Conservation (phyloP, 2,888 invertebrate genomes). For the Prosapia bicincta region DNA sequence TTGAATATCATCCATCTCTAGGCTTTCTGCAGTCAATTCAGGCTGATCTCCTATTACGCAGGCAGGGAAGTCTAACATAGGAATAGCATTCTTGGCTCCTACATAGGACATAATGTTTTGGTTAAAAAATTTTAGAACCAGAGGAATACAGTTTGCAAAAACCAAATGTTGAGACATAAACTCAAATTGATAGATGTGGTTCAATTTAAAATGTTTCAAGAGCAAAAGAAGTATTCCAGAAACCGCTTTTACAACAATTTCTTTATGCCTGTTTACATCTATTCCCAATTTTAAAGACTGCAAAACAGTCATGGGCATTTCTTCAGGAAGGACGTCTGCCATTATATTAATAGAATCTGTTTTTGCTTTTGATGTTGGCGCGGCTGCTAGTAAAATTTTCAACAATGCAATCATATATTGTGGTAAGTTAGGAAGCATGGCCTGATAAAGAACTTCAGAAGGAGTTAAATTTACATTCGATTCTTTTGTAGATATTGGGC, state of each 20-base stretch:
- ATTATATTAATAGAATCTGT: conserved; percentile 97
- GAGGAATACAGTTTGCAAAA: conserved; percentile 97
- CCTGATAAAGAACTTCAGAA: conserved; percentile 80
- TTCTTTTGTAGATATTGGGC: conserved; percentile 85
- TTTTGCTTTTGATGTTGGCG: conserved; percentile 98
- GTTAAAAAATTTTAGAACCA: conserved; percentile 97
- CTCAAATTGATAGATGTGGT: conserved; percentile 99
- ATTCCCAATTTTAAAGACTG: conserved; percentile 94
- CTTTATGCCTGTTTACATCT: conserved; percentile 97
- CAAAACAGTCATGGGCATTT: conserved; percentile 94
- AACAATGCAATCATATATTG: conserved; percentile 97
- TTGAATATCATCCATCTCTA: conserved; percentile 80
- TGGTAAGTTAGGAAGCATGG: conserved; percentile 93
- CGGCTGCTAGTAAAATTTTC: conserved; percentile 95
- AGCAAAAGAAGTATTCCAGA: conserved; percentile 86
- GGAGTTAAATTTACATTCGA: conserved; percentile 75
- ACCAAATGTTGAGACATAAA: conserved; percentile 98
- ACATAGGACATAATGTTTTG: conserved; percentile 96
- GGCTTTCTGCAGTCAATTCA: conserved; percentile 86
- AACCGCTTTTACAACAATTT: conserved; percentile 96
- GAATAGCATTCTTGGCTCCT: conserved; percentile 89
- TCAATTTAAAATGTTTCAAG: conserved; percentile 94
- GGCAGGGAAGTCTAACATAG: conserved; percentile 91
- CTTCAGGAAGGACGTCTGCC: conserved; percentile 95
- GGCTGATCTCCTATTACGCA: conserved; percentile 95